Base-by-base conservation (phyloP, 2,888 invertebrate species). In the Diarsia dahlii region DNA sequence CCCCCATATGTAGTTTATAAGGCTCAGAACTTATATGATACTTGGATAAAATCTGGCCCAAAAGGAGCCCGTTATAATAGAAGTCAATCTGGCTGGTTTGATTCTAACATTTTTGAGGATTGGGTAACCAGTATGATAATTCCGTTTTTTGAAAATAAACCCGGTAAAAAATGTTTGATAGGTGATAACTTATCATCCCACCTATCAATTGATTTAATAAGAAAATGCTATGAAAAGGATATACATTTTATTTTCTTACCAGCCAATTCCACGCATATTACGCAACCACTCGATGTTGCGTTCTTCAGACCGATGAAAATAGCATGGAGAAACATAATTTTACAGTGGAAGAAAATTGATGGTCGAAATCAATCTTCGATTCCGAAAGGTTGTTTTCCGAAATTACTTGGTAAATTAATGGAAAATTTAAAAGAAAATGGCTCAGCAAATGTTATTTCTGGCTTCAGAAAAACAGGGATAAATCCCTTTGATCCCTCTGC, bases 1-100 rank as follows among this genome's bases (percentile, higher is more conserved):
- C n/a, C n/a, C n/a, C n/a, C n/a, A n/a, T n/a, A n/a, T n/a, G n/a
- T 62, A 0, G 84, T 86, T 10, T 86, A 86, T 48, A 88, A 85
- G 68, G 76, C 72, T 0, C 50, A 39, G 2, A 18, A 71, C 2
- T 71, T 71, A 3, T 64, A 15, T 3, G 66, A 66, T 4, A 66
- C 66, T 52, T 66, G 52, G 66, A 52, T 2, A 34, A 34, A 34
- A 65, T 48, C 6, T 48, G 52, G 66, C 2, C 66, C 66, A 66
- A 52, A 66, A 52, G 66, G 50, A n/a, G 1, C 10, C 10, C 52
- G 66, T 6, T 46, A 2, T 12, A 69, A 60, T 34, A 69, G 58
- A 28, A 20, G 9, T 0, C 58, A 46, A 34, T 69, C 69, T 3
- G 69, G 58, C 13, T 69, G 69, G 69, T 69, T 69, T 60, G 69